Conservation (phyloP, 1,140 invertebrate genomes). For the Drosophila micromelanica region DNA sequence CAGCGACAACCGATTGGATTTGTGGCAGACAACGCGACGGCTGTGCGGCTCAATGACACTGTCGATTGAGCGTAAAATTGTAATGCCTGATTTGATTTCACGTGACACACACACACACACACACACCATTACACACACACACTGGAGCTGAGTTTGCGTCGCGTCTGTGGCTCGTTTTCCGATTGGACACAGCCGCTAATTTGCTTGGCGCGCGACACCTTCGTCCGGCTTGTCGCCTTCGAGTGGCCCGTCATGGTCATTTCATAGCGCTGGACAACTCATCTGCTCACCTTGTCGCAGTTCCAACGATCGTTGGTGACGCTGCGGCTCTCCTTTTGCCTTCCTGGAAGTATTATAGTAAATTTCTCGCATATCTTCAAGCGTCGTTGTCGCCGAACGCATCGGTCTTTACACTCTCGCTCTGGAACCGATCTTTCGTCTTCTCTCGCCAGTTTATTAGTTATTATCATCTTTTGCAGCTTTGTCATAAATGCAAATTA, state of each 20-base stretch:
- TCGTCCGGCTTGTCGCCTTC: conserved; percentile 28
- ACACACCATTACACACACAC: conserved; percentile 1
- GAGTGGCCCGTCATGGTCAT: conserved; percentile 70
- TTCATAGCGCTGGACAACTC: conserved; percentile 35
- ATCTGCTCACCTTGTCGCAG: neutral
- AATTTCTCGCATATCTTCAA: conserved; percentile 79
- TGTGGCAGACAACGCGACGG: conserved; percentile 74
- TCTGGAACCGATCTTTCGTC: conserved; percentile 37
- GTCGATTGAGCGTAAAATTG: conserved; percentile 78
- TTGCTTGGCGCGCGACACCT: conserved; percentile 80
- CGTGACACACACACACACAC: conserved; percentile 46
- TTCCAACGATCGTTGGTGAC: conserved; percentile 24
- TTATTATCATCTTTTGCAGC: conserved; percentile 65
- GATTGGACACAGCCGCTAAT: conserved; percentile 79
- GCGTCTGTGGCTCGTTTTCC: conserved; percentile 65
- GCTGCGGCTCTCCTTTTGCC: conserved; percentile 64
- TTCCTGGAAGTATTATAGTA: conserved; percentile 82
- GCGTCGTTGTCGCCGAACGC: conserved; percentile 55
- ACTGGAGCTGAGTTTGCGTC: neutral
- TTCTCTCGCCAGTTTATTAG: conserved; percentile 68
- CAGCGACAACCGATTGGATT: conserved; percentile 64
- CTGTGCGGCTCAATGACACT: conserved; percentile 79
- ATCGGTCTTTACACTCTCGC: conserved; percentile 19
- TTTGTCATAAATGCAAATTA: conserved; percentile 79
- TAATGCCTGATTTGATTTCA: conserved; percentile 82